phyloP scores from a whole-genome alignment of 2,113 vertebrate genomes.

The Lepus europaeus region DNA sequence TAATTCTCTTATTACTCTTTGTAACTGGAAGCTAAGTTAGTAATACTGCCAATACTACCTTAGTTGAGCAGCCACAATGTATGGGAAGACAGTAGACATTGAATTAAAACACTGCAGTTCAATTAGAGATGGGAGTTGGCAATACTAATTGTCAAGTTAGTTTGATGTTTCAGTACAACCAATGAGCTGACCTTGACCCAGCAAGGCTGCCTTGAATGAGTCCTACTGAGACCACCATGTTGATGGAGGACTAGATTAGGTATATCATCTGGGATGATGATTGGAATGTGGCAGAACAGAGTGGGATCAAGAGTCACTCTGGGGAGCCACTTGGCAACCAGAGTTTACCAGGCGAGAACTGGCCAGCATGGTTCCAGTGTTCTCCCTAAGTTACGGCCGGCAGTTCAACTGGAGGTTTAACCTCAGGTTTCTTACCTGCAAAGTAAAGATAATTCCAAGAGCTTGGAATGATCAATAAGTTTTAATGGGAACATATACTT shows the following conservation, averaged over 20 bases:
- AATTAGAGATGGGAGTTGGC: background rate
- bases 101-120: background rate
- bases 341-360: background rate
- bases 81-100: background rate
- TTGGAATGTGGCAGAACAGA: background rate
- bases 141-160: background rate
- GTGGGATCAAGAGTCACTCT: background rate
- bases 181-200: background rate
- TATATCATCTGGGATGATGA: background rate
- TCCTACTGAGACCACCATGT: background rate
- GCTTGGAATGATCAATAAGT: background rate
- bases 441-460: slow-evolving; percentile 1
- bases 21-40: slow-evolving; percentile 48
- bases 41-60: slow-evolving; percentile 5
- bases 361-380: background rate
- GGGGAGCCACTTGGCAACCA: background rate
- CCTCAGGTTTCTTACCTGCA: background rate
- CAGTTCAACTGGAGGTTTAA: background rate
- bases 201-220: background rate
- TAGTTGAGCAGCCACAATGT: background rate
- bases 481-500: background rate
- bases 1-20: slow-evolving; percentile 58
- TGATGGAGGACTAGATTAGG: background rate
- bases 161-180: background rate
- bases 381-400: background rate